Evolutionary conservation across 2,888 invertebrate genomes (phyloP).

Genomic region (Hemistola chrysoprasaria): DNA sequence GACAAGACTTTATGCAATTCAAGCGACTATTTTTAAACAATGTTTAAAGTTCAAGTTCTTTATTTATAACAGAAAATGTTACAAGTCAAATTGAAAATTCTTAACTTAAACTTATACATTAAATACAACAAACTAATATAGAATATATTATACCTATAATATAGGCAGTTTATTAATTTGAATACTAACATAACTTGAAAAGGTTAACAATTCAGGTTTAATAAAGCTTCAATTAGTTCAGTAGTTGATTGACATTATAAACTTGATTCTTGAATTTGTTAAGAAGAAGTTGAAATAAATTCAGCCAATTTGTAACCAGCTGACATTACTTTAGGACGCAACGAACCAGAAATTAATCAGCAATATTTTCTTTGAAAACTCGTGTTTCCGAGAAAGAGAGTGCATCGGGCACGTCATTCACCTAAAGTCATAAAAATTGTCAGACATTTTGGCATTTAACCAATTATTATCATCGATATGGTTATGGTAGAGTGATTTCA

Average conservation of each 20-base stretch:
- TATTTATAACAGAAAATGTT: no score
- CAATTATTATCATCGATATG: conserved; percentile 40
- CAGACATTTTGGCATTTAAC: conserved; percentile 51
- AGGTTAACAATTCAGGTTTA: no score
- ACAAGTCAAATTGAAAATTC: no score
- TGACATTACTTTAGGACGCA: conserved; percentile 1
- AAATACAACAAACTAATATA: no score
- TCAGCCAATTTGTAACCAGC: background rate
- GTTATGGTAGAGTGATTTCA: conserved; percentile 16
- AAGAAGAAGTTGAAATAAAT: background rate
- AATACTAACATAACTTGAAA: no score
- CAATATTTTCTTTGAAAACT: background rate
- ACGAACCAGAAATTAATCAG: background rate
- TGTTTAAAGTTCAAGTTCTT: no score
- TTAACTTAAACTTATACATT: no score
- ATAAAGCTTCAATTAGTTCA: no score
- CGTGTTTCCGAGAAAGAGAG: conserved; percentile 11
- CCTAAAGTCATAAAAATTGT: conserved; percentile 46
- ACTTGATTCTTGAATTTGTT: background rate
- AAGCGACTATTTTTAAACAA: no score
- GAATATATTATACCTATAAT: no score
- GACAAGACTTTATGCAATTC: no score
- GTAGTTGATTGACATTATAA: background rate
- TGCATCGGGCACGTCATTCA: conserved; percentile 23
- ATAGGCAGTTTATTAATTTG: no score